A percentile compares a stretch with the other conserved stretches of the same genome.
These are phyloP conservation scores for Patiria pectinifera DNA, from an alignment of 53 echinoderm and acorn worm genomes.

Conservation along the genomic window DNA sequence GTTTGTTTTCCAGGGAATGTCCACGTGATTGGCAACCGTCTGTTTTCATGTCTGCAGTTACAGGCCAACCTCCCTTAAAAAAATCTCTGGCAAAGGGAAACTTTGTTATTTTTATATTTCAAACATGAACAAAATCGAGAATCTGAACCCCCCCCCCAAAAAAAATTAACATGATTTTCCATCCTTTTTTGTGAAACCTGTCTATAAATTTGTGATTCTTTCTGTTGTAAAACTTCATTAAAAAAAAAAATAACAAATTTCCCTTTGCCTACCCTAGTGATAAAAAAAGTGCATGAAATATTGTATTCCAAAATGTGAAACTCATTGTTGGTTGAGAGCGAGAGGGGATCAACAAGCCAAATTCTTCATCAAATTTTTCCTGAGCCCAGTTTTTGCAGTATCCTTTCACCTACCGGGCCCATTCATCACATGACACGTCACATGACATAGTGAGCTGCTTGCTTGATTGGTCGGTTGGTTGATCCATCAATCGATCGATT, in stretches of 20 bases:
- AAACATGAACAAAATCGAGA: not conserved
- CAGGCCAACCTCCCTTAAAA: slow-evolving; percentile 6
- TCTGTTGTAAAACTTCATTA: not conserved
- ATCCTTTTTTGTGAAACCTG: not conserved
- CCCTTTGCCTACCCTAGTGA: not conserved
- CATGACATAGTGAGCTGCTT: slow-evolving; percentile 57
- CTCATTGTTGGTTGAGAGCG: not conserved
- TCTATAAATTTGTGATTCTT: not conserved
- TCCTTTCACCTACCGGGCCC: slow-evolving; percentile 73
- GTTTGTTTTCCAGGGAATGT: slow-evolving; percentile 48
- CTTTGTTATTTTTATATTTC: not conserved
- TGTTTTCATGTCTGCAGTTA: slow-evolving; percentile 17
- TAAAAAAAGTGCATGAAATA: slow-evolving; percentile 29
- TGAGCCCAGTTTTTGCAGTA: slow-evolving; percentile 67
- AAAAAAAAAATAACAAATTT: slow-evolving; percentile 29
- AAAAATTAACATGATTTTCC: not conserved
- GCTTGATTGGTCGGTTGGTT: slow-evolving; percentile 44
- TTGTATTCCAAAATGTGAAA: slow-evolving; percentile 6
- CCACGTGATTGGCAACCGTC: not conserved
- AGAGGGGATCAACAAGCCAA: not conserved
- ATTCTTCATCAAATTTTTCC: not conserved
- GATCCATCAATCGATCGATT: slow-evolving; percentile 45
- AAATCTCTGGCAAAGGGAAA: not conserved
- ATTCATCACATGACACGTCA: slow-evolving; percentile 62
- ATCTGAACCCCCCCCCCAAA: not conserved